phyloP scores from a whole-genome alignment of 2,888 invertebrate genomes.

The Caenorhabditis uteleia region DNA sequence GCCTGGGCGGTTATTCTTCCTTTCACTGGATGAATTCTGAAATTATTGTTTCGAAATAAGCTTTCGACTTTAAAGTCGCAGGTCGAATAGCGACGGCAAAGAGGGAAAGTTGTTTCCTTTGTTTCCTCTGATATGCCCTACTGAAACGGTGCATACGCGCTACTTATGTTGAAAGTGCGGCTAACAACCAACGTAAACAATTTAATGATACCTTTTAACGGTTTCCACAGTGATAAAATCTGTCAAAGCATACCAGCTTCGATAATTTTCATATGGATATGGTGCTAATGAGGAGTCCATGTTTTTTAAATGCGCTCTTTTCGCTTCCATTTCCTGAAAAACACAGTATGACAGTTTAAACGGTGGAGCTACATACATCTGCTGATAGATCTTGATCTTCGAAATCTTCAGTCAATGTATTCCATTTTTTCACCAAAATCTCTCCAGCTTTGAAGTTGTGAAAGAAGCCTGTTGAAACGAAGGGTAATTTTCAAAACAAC shows the following conservation, averaged over 20 bases:
- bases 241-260: slow-evolving; percentile 78
- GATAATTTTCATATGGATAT: slow-evolving; percentile 87
- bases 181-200: not conserved
- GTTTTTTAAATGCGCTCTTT: slow-evolving; percentile 75
- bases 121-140: no score
- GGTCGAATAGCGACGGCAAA: no score
- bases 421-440: slow-evolving; percentile 87
- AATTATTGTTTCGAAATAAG: not conserved
- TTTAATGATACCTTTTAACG: slow-evolving; percentile 16
- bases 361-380: slow-evolving; percentile 11
- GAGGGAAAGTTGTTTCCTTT: no score
- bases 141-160: no score
- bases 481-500: not conserved
- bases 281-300: slow-evolving; percentile 84
- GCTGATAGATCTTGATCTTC: slow-evolving; percentile 35
- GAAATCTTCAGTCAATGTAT: slow-evolving; percentile 79
- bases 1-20: slow-evolving; percentile 63
- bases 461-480: slow-evolving; percentile 77
- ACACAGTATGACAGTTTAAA: not conserved
- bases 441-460: slow-evolving; percentile 84
- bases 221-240: slow-evolving; percentile 45
- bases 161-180: no score
- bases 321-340: slow-evolving; percentile 24
- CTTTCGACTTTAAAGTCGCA: slow-evolving; percentile 5
- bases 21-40: slow-evolving; percentile 70